These are phyloP conservation scores for Pygoscelis adeliae DNA, from an alignment of 2,113 vertebrate species.

Conservation along the genomic window DNA sequence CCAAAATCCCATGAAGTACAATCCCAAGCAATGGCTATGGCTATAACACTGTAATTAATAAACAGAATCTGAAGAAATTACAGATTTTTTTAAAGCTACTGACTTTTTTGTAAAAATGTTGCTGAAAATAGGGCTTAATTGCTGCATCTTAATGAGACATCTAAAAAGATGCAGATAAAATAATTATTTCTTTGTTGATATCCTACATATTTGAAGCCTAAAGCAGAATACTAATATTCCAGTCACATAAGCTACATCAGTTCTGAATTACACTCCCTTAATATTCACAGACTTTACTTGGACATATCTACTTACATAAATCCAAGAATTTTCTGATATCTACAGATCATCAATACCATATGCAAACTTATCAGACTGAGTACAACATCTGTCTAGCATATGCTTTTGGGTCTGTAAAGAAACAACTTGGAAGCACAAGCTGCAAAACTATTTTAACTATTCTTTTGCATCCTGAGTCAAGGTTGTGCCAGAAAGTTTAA, in stretches of 20 bases:
- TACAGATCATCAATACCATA: conserved; percentile 35
- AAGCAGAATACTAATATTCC: neutral
- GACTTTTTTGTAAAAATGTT: neutral
- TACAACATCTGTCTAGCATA: conserved; percentile 55
- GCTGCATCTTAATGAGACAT: neutral
- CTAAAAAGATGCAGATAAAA: neutral
- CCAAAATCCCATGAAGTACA: neutral
- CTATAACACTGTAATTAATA: neutral
- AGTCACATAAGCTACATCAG: neutral
- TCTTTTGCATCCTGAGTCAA: neutral
- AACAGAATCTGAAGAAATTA: neutral
- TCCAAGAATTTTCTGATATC: conserved; percentile 23
- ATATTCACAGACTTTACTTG: conserved; percentile 1
- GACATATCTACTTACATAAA: neutral
- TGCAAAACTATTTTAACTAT: conserved; percentile 24
- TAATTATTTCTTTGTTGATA: conserved; percentile 20
- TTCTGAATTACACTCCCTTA: neutral
- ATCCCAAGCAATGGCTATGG: neutral
- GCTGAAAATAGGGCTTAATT: neutral
- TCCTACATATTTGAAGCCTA: neutral
- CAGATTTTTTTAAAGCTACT: neutral
- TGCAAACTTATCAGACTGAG: conserved; percentile 22
- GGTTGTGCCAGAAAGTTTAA: neutral
- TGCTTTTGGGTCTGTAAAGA: conserved; percentile 1
- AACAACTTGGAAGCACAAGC: neutral